Evolutionary conservation across 1,140 invertebrate species (phyloP).

Genomic region (Charaxes varanes): DNA sequence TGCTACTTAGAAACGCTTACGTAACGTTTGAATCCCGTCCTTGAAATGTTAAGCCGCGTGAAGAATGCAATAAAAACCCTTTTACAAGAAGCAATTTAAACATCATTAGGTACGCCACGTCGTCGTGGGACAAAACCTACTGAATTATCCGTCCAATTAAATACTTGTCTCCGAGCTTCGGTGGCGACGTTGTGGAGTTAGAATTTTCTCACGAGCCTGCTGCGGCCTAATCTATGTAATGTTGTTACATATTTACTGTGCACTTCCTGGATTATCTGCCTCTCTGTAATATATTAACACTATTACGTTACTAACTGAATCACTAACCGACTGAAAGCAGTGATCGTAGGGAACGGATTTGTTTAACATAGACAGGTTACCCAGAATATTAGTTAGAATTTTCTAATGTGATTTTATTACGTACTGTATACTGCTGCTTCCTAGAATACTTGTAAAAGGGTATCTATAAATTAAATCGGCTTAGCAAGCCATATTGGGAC

Average conservation of each 20-base stretch:
- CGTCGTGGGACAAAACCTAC: conserved; percentile 24
- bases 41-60: conserved; percentile 5
- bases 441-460: too few relatives aligned
- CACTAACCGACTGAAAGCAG: too few relatives aligned
- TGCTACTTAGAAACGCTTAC: neutral
- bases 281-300: too few relatives aligned
- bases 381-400: too few relatives aligned
- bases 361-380: too few relatives aligned
- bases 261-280: conserved; percentile 4
- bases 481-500: too few relatives aligned
- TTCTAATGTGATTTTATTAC: too few relatives aligned
- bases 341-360: too few relatives aligned
- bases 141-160: conserved; percentile 22
- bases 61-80: conserved; percentile 13
- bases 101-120: conserved; percentile 28
- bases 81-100: conserved; percentile 24
- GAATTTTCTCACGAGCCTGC: conserved; percentile 18
- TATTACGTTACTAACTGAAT: too few relatives aligned
- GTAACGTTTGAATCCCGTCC: neutral
- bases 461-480: too few relatives aligned
- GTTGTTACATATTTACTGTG: conserved; percentile 13
- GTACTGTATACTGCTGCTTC: too few relatives aligned
- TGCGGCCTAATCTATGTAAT: conserved; percentile 9
- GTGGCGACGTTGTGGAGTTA: conserved; percentile 7
- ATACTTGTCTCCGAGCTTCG: conserved; percentile 16